Conservation (phyloP, 2,797 vertebrate species). For the Clarias laeviceps region DNA sequence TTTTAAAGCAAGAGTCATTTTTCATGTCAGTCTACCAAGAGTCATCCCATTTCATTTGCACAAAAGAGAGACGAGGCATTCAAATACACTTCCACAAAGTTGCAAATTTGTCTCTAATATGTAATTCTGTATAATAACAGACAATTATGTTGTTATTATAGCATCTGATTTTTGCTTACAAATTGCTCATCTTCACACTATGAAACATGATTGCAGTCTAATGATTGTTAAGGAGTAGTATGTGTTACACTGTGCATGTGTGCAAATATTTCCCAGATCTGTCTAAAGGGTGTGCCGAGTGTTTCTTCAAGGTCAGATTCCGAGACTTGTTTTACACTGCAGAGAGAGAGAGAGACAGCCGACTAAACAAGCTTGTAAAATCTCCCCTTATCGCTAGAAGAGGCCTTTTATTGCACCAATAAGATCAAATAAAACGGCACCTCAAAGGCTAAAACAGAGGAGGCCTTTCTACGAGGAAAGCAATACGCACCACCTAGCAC, state of each 20-base stretch:
- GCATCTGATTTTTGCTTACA: not conserved
- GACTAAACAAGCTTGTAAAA: constrained; percentile 51
- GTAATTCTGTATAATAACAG: constrained; percentile 14
- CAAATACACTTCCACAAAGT: not conserved
- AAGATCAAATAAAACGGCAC: constrained; percentile 55
- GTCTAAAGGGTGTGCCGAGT: constrained; percentile 32
- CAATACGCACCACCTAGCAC: not conserved
- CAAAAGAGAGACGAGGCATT: not conserved
- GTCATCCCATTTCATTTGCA: not conserved
- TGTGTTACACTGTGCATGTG: not conserved
- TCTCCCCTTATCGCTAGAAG: constrained; percentile 53
- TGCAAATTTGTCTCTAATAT: not conserved
- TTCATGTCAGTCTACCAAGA: not conserved
- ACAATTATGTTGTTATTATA: not conserved
- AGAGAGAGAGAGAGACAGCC: not conserved
- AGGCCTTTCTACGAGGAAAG: constrained; percentile 33
- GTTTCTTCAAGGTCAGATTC: constrained; percentile 41
- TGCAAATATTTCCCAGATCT: constrained; percentile 25
- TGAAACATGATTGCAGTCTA: not conserved
- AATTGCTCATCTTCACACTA: not conserved
- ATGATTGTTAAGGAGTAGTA: not conserved
- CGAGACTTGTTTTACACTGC: constrained; percentile 39
- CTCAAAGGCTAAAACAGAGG: constrained; percentile 48
- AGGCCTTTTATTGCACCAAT: constrained; percentile 51
- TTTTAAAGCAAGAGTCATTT: not conserved